A percentile compares a stretch with the other conserved stretches of the same genome.
Evolutionary conservation across 2,797 vertebrate species (phyloP).

Genomic region (Glossophaga mutica): DNA sequence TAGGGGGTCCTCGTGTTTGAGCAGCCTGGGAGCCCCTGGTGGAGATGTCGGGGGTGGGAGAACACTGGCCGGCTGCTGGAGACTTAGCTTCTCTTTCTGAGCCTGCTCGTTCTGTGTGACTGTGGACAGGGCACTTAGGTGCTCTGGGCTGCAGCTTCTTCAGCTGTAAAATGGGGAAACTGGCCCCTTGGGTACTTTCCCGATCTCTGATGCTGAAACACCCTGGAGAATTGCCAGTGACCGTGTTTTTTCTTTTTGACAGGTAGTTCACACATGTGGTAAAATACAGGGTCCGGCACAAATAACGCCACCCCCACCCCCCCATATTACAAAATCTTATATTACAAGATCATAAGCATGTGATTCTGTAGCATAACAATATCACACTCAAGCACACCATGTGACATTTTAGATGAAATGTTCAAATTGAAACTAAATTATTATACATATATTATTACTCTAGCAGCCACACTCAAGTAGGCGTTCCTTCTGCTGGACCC

Average conservation of each 20-base stretch:
- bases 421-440: too few species aligned
- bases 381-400: too few species aligned
- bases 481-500: too few species aligned
- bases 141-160: not conserved
- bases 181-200: constrained; percentile 48
- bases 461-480: too few species aligned
- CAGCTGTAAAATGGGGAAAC: constrained; percentile 48
- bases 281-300: not conserved
- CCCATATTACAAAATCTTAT: too few species aligned
- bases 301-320: too few species aligned
- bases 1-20: not conserved
- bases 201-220: not conserved
- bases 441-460: too few species aligned
- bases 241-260: not conserved
- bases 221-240: constrained; percentile 37
- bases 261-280: not conserved
- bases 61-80: not conserved
- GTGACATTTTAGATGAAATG: too few species aligned
- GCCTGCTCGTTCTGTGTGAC: not conserved
- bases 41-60: not conserved
- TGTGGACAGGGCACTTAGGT: not conserved
- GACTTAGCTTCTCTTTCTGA: not conserved
- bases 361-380: too few species aligned
- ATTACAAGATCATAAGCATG: too few species aligned
- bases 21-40: not conserved